Evolutionary conservation across 37 sponge, comb jelly and placozoan genomes (phyloP).

Genomic region (Aplysina aerophoba): DNA sequence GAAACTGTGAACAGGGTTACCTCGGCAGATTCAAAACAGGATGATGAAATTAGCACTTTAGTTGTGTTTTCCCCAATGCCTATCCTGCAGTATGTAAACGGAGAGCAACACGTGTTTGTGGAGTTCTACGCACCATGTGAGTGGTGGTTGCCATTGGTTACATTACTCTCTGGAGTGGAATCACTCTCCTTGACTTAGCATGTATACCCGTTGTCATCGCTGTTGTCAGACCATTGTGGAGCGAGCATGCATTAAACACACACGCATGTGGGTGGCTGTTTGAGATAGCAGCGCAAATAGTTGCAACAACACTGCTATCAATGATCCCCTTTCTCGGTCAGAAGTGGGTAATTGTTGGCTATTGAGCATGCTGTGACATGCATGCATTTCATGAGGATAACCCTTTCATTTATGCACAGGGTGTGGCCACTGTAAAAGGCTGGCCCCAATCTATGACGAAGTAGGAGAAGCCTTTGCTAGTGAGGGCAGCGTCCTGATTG

Average conservation of each 20-base stretch:
- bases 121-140: slow-evolving; percentile 98
- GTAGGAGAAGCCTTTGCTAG: slow-evolving; percentile 85
- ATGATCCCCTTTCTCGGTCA: neutral
- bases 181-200: too few relatives aligned
- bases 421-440: slow-evolving; percentile 97
- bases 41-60: too few relatives aligned
- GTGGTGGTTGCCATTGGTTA: slow-evolving; percentile 17
- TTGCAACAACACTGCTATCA: too few relatives aligned
- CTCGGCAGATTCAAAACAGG: too few relatives aligned
- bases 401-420: slow-evolving; percentile 46
- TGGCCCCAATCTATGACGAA: slow-evolving; percentile 92
- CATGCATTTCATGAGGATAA: neutral
- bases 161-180: neutral
- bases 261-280: too few relatives aligned
- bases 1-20: neutral
- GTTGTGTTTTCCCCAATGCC: neutral
- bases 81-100: slow-evolving; percentile 79
- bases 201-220: too few relatives aligned
- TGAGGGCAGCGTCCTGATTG: slow-evolving; percentile 75
- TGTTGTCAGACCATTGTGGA: too few relatives aligned
- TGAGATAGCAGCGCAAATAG: too few relatives aligned
- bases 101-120: slow-evolving; percentile 87
- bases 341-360: neutral
- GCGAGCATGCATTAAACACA: too few relatives aligned
- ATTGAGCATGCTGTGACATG: neutral